Evolutionary conservation across 2,113 vertebrate genomes (phyloP).

Genomic region (Dissostichus mawsoni): DNA sequence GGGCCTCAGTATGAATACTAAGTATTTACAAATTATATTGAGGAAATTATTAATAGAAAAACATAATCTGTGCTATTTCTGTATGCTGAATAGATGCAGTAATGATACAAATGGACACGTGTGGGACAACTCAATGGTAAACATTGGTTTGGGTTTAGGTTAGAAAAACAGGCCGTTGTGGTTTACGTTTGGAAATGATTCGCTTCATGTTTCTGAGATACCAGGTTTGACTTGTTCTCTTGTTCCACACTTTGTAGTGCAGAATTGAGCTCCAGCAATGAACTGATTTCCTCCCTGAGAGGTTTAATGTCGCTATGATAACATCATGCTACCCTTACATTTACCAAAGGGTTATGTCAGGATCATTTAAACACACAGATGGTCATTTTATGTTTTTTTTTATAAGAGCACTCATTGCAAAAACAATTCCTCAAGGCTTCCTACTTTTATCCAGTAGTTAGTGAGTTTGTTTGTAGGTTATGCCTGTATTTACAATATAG

Average conservation of each 20-base stretch:
- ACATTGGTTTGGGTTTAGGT: neutral
- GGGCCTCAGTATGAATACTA: neutral
- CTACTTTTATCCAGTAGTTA: neutral
- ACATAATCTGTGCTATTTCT: neutral
- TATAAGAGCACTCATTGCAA: neutral
- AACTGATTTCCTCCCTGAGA: neutral
- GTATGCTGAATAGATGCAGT: neutral
- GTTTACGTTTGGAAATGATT: neutral
- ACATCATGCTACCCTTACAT: neutral
- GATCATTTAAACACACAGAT: neutral
- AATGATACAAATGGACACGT: neutral
- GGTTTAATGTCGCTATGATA: neutral
- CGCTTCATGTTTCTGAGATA: neutral
- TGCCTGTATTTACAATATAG: neutral
- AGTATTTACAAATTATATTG: neutral
- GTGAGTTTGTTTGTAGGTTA: neutral
- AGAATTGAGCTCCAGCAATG: neutral
- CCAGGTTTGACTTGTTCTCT: neutral
- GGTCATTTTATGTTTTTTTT: neutral
- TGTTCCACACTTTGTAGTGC: neutral
- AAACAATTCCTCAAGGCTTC: neutral
- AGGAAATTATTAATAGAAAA: conserved; percentile 4
- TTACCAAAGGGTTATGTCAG: neutral
- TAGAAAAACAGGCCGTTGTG: neutral
- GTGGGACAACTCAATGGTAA: neutral